Base-by-base conservation (phyloP, 2,797 vertebrate genomes). In the Pseudomugil tenellus region DNA sequence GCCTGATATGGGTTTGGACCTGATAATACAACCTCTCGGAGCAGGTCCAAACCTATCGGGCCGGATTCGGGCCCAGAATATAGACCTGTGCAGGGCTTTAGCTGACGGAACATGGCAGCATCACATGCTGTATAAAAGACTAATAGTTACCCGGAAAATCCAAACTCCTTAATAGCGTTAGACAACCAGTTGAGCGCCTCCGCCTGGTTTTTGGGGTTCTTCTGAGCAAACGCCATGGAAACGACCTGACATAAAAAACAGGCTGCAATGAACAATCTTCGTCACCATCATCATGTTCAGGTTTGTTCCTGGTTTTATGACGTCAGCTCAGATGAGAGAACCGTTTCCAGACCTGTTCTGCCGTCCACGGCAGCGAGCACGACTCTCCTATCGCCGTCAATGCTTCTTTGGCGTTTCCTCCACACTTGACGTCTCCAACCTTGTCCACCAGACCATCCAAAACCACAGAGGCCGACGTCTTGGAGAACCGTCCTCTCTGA, bases 191-290 rank as follows among this genome's bases (percentile, higher is more conserved):
- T 99, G 58, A 99, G 92, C 3, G 95, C 92, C 93, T 99, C 98
- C 0, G 98, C 97, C 63, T 99, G 98, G 87, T 99, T 99, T 92
- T 99, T 99, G 49, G 98, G 98, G 87, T 99, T 99, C 92, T 99
- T 99, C 83, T 99, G 98, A 53, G 96, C 93, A 79, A 99, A 99
- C 0, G 95, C 96, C 86, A 94, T 87, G 0, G 97, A 96, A 67
- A 99, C 96, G 73, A 98, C 95, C 98, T 99, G 74, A 11, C 0
- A 63, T 46, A 72, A 0, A 54, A 70, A 79, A 1, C 0, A 0
- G 10, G 17, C 65, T 26, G 63, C 54, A 19, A 3, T 37, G 3
- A 7, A 25, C 2, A 34, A n/a, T n/a, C n/a, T 23, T 21, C 37
- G 43, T 23, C 25, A 2, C 57, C 2, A 19, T 3, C 6, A 6